Percentiles rank a stretch among this genome's conserved stretches.
These are phyloP conservation scores for Branchipolynoe longqiensis DNA, from an alignment of 2,888 invertebrate species.

Conservation along the genomic window DNA sequence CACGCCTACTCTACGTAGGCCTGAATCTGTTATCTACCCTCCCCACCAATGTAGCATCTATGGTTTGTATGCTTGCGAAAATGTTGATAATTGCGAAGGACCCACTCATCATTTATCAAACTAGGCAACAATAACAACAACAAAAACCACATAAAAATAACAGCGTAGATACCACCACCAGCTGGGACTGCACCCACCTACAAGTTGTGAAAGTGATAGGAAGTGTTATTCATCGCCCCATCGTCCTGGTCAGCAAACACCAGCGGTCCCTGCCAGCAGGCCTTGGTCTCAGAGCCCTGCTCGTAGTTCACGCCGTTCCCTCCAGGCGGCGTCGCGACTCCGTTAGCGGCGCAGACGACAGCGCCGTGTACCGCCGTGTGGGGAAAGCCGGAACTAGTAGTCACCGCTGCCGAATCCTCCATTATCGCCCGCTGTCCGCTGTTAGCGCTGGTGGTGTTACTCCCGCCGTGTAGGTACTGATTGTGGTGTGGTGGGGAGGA, in stretches of 20 bases:
- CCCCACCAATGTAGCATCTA: too few relatives aligned
- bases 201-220: constrained; percentile 31
- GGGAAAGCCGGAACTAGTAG: background rate
- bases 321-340: background rate
- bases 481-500: constrained; percentile 33
- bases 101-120: too few relatives aligned
- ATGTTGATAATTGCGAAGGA: too few relatives aligned
- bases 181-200: background rate
- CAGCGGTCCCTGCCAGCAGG: background rate
- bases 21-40: too few relatives aligned
- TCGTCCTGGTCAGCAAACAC: background rate
- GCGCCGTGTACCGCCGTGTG: constrained; percentile 32
- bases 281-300: background rate
- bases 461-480: constrained; percentile 6
- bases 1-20: too few relatives aligned
- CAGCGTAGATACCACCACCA: too few relatives aligned
- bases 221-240: background rate
- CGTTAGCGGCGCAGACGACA: constrained; percentile 10
- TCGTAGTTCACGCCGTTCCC: constrained; percentile 4
- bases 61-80: too few relatives aligned
- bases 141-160: too few relatives aligned
- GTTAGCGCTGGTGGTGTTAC: background rate
- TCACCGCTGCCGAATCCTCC: background rate
- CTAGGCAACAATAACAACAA: too few relatives aligned
- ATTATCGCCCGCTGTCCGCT: background rate